These are phyloP conservation scores for Istiophorus platypterus DNA, from an alignment of 2,113 vertebrate species.

Conservation along the genomic window DNA sequence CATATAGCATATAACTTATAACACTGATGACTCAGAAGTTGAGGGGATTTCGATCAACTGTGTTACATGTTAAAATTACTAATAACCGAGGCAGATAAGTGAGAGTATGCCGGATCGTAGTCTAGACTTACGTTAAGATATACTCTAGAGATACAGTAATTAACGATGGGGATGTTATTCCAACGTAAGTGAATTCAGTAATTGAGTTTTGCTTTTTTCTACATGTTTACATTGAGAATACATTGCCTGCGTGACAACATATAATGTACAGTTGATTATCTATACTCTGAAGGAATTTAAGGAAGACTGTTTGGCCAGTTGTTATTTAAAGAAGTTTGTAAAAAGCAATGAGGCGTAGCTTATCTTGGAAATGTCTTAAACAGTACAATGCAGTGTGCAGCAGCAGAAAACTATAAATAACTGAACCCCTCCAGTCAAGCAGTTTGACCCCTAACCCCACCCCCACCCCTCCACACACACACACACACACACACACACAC, in stretches of 20 bases:
- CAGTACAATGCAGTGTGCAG: conserved; percentile 64
- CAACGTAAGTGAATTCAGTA: conserved; percentile 41
- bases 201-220: conserved; percentile 37
- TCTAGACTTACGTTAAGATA: not conserved
- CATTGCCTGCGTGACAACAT: conserved; percentile 53
- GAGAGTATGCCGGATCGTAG: conserved; percentile 37
- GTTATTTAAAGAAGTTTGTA: conserved; percentile 50
- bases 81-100: conserved; percentile 14
- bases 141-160: not conserved
- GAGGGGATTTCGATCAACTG: conserved; percentile 56
- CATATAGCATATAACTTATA: conserved; percentile 34
- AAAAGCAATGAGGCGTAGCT: conserved; percentile 24
- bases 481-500: not conserved
- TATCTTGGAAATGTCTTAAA: conserved; percentile 71
- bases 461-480: conserved; percentile 19
- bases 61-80: conserved; percentile 35
- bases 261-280: conserved; percentile 48
- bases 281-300: conserved; percentile 81
- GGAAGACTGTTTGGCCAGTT: conserved; percentile 83
- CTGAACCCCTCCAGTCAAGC: conserved; percentile 51
- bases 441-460: conserved; percentile 59
- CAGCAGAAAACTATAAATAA: conserved; percentile 63
- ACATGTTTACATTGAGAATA: conserved; percentile 72
- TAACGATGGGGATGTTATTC: conserved; percentile 29
- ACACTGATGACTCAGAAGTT: conserved; percentile 55